Evolutionary conservation across 92 coral and sea anemone species (phyloP).

Genomic region (Palythoa grandis): DNA sequence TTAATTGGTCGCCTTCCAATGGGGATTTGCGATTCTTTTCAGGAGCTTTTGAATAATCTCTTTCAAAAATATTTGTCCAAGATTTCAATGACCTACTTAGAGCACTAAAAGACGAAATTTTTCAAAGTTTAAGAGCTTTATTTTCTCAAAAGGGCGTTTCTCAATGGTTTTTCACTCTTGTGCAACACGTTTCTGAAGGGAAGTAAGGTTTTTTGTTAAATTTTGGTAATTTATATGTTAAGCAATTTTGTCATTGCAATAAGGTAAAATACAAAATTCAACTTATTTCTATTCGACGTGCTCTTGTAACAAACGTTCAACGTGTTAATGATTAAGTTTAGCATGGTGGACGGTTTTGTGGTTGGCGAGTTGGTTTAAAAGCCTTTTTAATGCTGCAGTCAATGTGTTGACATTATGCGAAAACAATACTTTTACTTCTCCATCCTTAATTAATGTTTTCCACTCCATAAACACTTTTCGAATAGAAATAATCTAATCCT

Average conservation of each 20-base stretch:
- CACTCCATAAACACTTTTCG: constrained; percentile 86
- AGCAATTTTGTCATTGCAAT: constrained; percentile 21
- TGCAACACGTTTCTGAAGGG: constrained; percentile 20
- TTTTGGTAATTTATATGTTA: constrained; percentile 13
- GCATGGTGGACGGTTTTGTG: constrained; percentile 80
- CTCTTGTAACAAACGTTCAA: constrained; percentile 60
- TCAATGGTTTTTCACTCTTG: background rate
- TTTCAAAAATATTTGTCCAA: constrained; percentile 14
- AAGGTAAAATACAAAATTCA: constrained; percentile 2
- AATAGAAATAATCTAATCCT: constrained; percentile 51
- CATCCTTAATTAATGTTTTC: constrained; percentile 93
- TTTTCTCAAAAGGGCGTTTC: constrained; percentile 33
- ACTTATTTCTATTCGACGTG: constrained; percentile 54
- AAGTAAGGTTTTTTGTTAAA: constrained; percentile 5
- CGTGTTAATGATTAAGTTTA: constrained; percentile 64
- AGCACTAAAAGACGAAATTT: background rate
- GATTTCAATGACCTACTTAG: constrained; percentile 23
- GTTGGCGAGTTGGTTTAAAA: constrained; percentile 76
- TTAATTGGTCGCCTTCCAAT: background rate
- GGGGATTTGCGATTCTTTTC: constrained; percentile 32
- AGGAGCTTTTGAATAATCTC: background rate
- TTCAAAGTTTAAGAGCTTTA: constrained; percentile 2
- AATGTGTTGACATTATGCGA: constrained; percentile 98
- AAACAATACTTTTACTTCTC: constrained; percentile 87
- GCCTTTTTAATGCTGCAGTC: constrained; percentile 85